phyloP scores from a whole-genome alignment of 2,113 vertebrate species.

The Nannospalax galili region DNA sequence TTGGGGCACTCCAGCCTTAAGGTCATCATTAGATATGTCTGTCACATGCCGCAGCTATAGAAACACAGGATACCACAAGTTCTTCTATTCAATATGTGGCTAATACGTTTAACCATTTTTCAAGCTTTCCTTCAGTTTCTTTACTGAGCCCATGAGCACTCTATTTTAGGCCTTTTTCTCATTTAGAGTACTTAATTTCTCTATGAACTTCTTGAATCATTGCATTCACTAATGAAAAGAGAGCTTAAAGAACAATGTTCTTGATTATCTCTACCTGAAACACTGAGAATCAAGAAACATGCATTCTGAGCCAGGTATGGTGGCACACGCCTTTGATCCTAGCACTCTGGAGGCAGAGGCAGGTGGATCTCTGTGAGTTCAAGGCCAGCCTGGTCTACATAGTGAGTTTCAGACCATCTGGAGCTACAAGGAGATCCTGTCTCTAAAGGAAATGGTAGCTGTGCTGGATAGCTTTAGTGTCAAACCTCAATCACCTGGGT shows the following conservation, averaged over 20 bases:
- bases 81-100: neutral
- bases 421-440: too few species aligned
- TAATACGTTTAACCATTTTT: neutral
- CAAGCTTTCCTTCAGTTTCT: neutral
- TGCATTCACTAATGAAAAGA: neutral
- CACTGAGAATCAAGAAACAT: neutral
- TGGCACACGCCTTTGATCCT: too few species aligned
- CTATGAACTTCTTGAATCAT: neutral
- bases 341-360: too few species aligned
- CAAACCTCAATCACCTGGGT: too few species aligned
- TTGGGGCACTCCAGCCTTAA: neutral
- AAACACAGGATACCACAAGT: conserved; percentile 1
- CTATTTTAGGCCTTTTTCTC: neutral
- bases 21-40: neutral
- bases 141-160: neutral
- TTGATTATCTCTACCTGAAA: neutral
- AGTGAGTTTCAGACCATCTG: too few species aligned
- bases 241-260: neutral
- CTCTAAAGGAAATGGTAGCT: too few species aligned
- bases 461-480: too few species aligned
- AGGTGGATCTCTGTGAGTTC: neutral
- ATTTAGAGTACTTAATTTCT: conserved; percentile 17
- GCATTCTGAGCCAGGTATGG: too few species aligned
- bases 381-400: neutral
- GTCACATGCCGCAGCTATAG: neutral